Evolutionary conservation across 2,888 invertebrate species (phyloP).

Genomic region (Phlogophora meticulosa): DNA sequence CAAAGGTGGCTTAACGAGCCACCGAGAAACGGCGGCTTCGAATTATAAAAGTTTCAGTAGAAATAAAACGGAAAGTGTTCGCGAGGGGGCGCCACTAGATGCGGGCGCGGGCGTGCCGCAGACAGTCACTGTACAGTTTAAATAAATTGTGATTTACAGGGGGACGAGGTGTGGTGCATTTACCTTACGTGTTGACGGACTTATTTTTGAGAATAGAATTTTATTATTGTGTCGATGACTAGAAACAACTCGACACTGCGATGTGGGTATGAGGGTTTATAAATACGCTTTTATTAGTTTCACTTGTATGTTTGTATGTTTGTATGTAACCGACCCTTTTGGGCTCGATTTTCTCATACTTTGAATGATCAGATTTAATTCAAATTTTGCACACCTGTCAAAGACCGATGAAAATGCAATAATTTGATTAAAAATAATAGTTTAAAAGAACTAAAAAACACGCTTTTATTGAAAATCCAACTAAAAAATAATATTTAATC

Average conservation of each 20-base stretch:
- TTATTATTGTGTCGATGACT: constrained; percentile 20
- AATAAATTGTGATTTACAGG: constrained; percentile 71
- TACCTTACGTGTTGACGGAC: constrained; percentile 50
- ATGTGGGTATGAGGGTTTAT: constrained; percentile 22
- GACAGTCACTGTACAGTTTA: constrained; percentile 67
- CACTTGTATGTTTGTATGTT: too few species aligned
- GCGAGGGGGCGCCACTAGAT: constrained; percentile 51
- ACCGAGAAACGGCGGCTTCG: constrained; percentile 70
- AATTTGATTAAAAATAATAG: too few species aligned
- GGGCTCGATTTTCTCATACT: too few species aligned
- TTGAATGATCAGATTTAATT: too few species aligned
- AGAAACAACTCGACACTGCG: too few species aligned
- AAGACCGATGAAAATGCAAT: too few species aligned
- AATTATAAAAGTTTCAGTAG: constrained; percentile 76
- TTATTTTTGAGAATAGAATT: constrained; percentile 28
- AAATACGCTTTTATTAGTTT: too few species aligned
- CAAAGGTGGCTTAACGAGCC: constrained; percentile 84
- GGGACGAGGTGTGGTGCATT: constrained; percentile 61
- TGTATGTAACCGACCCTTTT: too few species aligned
- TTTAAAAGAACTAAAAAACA: too few species aligned
- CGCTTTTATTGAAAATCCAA: too few species aligned
- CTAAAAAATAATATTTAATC: too few species aligned
- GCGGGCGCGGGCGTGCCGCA: constrained; percentile 60
- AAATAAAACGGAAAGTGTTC: constrained; percentile 74
- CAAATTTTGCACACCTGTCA: too few species aligned